Conservation (phyloP, 2,797 vertebrate species). For the Cynodonichthys magdalenae region DNA sequence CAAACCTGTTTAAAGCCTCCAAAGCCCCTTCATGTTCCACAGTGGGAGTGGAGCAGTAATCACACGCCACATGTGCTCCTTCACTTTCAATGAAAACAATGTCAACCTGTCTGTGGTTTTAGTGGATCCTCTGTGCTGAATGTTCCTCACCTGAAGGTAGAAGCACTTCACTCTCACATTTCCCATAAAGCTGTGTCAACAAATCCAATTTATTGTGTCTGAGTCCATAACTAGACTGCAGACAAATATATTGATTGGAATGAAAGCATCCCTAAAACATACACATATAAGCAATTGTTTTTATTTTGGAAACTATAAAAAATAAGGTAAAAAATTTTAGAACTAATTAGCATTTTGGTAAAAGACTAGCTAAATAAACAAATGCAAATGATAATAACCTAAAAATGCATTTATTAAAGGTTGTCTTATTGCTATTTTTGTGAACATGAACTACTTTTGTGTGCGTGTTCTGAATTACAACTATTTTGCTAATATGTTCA, state of each 20-base stretch:
- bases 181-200: constrained; percentile 9
- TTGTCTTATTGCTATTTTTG: too few relatives aligned
- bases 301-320: too few relatives aligned
- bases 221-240: constrained; percentile 24
- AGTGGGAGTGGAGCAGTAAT: not conserved
- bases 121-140: constrained; percentile 3
- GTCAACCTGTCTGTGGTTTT: constrained; percentile 5
- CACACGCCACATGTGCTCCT: not conserved
- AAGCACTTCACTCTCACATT: constrained; percentile 16
- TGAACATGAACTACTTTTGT: too few relatives aligned
- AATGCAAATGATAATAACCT: too few relatives aligned
- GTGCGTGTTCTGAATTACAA: too few relatives aligned
- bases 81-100: not conserved
- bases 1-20: not conserved
- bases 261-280: not conserved
- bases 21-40: not conserved
- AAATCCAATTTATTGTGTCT: constrained; percentile 11
- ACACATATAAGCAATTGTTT: too few relatives aligned
- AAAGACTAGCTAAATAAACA: too few relatives aligned
- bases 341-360: too few relatives aligned
- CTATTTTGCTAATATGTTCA: too few relatives aligned
- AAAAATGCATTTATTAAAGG: too few relatives aligned
- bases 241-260: constrained; percentile 12
- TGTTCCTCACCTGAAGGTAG: constrained; percentile 18
- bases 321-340: too few relatives aligned